Evolutionary conservation across 2,888 invertebrate genomes (phyloP).

Genomic region (Mystacides longicornis): DNA sequence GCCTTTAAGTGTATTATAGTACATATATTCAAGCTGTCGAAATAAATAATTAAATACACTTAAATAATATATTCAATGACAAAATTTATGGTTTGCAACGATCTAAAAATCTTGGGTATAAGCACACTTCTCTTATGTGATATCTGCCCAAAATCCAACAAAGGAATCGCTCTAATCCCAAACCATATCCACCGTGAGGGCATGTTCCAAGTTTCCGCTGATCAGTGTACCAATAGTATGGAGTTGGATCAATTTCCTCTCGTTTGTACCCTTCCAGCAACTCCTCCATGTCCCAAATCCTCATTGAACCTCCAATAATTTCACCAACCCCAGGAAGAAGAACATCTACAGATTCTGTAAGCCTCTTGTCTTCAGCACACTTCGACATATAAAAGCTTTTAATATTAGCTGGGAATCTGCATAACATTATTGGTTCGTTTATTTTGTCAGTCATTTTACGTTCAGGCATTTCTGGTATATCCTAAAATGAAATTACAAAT

Average conservation of each 20-base stretch:
- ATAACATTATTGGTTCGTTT: conserved; percentile 90
- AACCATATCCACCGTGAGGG: conserved; percentile 97
- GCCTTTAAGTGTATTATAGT: no score
- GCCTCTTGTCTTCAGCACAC: conserved; percentile 69
- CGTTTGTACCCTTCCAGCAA: conserved; percentile 76
- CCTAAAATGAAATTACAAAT: conserved; percentile 54
- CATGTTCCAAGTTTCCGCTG: conserved; percentile 92
- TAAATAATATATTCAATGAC: no score
- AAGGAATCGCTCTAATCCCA: conserved; percentile 93
- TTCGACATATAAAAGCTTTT: conserved; percentile 98
- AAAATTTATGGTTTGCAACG: conserved; percentile 77
- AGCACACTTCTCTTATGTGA: conserved; percentile 95
- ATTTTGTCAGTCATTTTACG: conserved; percentile 97
- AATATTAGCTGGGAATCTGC: conserved; percentile 89
- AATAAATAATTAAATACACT: no score
- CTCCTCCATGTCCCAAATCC: conserved; percentile 85
- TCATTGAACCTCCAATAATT: conserved; percentile 98
- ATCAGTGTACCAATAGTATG: conserved; percentile 99
- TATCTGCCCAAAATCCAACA: conserved; percentile 94
- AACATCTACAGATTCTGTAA: conserved; percentile 98
- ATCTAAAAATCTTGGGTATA: conserved; percentile 94
- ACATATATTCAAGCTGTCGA: no score
- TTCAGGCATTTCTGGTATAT: conserved; percentile 98
- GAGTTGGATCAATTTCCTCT: conserved; percentile 84
- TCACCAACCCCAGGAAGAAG: conserved; percentile 96